Conservation (phyloP, 37 sponge, comb jelly and placozoan genomes). For the Diacarnus erythraeanus region DNA sequence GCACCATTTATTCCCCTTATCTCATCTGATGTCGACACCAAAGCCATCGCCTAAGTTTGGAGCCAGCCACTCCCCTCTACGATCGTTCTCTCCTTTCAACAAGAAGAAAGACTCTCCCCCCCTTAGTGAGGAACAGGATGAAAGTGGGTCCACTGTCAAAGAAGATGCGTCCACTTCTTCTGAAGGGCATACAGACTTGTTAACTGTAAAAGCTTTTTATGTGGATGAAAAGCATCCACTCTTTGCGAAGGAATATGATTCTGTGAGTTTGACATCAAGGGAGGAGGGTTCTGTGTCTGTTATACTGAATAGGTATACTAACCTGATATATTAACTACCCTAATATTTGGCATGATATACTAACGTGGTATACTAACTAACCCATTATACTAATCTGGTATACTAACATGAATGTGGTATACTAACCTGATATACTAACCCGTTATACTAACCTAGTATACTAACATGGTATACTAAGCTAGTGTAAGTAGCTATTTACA, state of each 20-base stretch:
- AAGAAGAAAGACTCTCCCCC: background rate
- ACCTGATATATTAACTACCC: too few relatives aligned
- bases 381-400: background rate
- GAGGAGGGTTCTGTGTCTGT: too few relatives aligned
- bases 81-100: conserved; percentile 50
- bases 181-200: conserved; percentile 36
- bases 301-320: too few relatives aligned
- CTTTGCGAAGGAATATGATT: conserved; percentile 50
- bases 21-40: conserved; percentile 61
- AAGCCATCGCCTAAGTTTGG: background rate
- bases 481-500: background rate
- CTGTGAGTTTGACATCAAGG: conserved; percentile 52
- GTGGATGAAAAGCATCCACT: conserved; percentile 48
- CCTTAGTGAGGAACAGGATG: background rate
- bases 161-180: background rate
- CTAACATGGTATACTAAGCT: background rate
- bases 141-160: background rate
- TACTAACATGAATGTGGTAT: background rate
- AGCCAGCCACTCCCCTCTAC: conserved; percentile 50
- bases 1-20: conserved; percentile 30
- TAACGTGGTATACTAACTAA: too few relatives aligned
- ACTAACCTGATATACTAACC: too few relatives aligned
- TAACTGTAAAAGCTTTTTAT: conserved; percentile 54
- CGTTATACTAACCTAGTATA: too few relatives aligned
- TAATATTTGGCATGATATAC: too few relatives aligned